phyloP scores from a whole-genome alignment of 2,113 vertebrate species.

The Ibidorhyncha struthersii region DNA sequence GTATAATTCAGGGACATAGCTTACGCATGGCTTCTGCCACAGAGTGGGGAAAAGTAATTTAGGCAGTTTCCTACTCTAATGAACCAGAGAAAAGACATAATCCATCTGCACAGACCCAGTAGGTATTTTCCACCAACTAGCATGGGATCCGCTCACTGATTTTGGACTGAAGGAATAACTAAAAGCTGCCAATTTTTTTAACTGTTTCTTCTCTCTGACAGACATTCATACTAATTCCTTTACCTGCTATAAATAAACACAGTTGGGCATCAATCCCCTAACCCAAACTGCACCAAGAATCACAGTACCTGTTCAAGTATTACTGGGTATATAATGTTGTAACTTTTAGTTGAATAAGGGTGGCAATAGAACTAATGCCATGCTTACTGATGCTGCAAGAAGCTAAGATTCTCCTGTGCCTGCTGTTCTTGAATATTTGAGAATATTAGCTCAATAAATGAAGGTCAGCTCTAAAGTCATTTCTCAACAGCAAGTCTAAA shows the following conservation, averaged over 20 bases:
- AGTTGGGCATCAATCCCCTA: background rate
- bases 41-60: background rate
- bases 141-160: background rate
- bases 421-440: background rate
- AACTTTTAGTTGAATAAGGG: background rate
- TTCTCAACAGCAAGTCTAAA: conserved; percentile 31
- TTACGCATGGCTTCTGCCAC: background rate
- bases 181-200: background rate
- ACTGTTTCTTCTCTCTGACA: background rate
- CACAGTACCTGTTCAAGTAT: background rate
- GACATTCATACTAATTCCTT: background rate
- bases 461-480: conserved; percentile 36
- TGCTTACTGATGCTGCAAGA: background rate
- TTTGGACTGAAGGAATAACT: background rate
- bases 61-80: conserved; percentile 3
- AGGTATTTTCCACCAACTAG: background rate
- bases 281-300: background rate
- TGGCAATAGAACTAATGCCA: background rate
- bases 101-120: background rate
- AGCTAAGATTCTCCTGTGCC: background rate
- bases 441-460: conserved; percentile 6
- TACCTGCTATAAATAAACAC: background rate
- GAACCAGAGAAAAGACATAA: background rate
- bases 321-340: background rate
- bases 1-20: conserved; percentile 29